These are phyloP conservation scores for Alectoris magna DNA, from an alignment of 2,797 vertebrate genomes.

Conservation along the genomic window DNA sequence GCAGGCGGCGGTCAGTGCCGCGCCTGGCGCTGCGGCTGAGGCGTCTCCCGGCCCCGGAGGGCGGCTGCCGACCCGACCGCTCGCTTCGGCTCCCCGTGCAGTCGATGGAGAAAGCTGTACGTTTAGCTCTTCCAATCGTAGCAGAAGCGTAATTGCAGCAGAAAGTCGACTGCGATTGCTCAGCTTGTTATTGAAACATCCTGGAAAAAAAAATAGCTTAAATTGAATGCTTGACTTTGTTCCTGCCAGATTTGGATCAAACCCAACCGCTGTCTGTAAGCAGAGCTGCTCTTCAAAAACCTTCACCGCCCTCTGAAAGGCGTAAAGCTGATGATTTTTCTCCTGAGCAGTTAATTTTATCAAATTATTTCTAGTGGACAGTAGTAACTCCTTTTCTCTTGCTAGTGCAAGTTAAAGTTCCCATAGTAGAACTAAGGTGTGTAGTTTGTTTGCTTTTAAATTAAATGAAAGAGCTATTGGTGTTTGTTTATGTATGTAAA, in stretches of 20 bases:
- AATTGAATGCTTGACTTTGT: neutral
- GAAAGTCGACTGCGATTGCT: neutral
- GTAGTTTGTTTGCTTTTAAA: neutral
- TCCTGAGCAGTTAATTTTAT: neutral
- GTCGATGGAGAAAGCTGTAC: rapidly evolving
- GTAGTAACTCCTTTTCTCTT: neutral
- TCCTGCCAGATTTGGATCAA: neutral
- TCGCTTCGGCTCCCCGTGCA: neutral
- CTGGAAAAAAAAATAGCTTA: neutral
- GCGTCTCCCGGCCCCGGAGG: neutral
- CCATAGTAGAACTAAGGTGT: neutral
- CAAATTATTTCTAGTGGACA: neutral
- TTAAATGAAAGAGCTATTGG: neutral
- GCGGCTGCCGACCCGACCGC: neutral
- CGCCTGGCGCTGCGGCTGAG: neutral
- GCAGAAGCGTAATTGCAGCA: neutral
- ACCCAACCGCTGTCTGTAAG: neutral
- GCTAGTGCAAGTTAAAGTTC: neutral
- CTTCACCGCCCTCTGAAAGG: neutral
- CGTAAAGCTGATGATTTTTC: neutral
- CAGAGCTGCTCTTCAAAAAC: neutral
- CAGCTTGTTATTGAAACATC: neutral
- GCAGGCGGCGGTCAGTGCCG: neutral
- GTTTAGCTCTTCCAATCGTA: neutral
- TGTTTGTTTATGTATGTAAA: neutral